Evolutionary conservation across 2,113 vertebrate species (phyloP).

Genomic region (Podiceps cristatus): DNA sequence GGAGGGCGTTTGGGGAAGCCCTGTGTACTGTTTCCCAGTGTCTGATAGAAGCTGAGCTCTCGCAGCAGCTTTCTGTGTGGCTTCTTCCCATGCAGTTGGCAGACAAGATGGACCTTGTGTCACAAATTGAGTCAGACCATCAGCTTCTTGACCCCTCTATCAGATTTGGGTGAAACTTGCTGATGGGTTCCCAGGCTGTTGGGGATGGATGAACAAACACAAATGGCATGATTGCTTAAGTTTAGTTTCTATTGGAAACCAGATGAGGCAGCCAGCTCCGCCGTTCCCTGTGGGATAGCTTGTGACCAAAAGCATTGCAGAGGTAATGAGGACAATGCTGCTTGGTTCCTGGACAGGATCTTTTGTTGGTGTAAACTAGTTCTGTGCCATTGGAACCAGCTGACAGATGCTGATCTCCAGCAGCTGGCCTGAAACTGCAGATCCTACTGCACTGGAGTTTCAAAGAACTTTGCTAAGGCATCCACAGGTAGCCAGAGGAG

Average conservation of each 20-base stretch:
- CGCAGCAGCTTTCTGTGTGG: neutral
- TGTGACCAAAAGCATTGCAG: neutral
- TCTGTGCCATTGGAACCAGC: neutral
- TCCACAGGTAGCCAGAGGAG: neutral
- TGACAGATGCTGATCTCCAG: neutral
- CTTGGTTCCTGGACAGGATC: neutral
- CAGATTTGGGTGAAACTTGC: neutral
- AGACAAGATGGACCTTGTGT: neutral
- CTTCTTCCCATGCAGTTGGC: neutral
- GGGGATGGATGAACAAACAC: neutral
- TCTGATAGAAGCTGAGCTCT: neutral
- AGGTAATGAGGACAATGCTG: conserved; percentile 3
- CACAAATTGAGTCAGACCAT: neutral
- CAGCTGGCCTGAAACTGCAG: neutral
- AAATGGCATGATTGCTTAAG: neutral
- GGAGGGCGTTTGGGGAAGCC: neutral
- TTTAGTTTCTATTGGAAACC: neutral
- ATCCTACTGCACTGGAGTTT: rapidly evolving
- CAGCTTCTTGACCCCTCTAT: neutral
- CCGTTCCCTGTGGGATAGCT: neutral
- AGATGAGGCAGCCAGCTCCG: neutral
- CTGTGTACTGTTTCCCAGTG: neutral
- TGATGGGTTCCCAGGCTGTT: neutral
- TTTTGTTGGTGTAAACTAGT: neutral
- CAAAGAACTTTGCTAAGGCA: neutral